Evolutionary conservation across 2,797 vertebrate species (phyloP).

Genomic region (Chelidonichthys spinosus): DNA sequence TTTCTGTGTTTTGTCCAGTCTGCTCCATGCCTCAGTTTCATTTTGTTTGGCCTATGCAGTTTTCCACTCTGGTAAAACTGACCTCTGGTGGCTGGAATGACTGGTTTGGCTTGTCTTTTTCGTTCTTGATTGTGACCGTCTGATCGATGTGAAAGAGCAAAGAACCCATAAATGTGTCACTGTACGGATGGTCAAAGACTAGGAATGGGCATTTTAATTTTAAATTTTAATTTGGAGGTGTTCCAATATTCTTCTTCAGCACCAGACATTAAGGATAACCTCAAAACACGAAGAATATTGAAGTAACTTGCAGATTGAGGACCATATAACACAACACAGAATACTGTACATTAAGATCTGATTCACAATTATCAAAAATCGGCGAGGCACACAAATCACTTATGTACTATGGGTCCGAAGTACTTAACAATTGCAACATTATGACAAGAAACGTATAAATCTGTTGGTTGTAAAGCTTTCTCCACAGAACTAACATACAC

Average conservation of each 20-base stretch:
- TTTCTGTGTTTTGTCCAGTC: constrained; percentile 32
- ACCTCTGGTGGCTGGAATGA: constrained; percentile 26
- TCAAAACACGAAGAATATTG: not conserved
- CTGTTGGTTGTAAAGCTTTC: not conserved
- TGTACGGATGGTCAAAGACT: not conserved
- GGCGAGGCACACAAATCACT: not conserved
- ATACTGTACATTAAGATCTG: not conserved
- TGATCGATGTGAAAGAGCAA: not conserved
- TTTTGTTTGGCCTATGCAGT: constrained; percentile 12
- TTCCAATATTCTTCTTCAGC: not conserved
- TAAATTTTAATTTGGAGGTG: not conserved
- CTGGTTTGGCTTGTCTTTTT: constrained; percentile 12
- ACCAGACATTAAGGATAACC: not conserved
- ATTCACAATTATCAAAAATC: not conserved
- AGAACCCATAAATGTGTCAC: not conserved
- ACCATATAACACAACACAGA: not conserved
- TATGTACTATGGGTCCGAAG: not conserved
- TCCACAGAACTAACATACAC: not conserved
- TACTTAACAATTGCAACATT: not conserved
- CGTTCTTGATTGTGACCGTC: constrained; percentile 9
- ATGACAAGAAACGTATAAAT: not conserved
- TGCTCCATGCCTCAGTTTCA: constrained; percentile 10
- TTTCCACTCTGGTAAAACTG: constrained; percentile 15
- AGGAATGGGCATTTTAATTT: constrained; percentile 21
- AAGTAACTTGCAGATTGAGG: not conserved